These are phyloP conservation scores for Blomia tropicalis DNA, from an alignment of 2,888 invertebrate genomes.

Conservation along the genomic window DNA sequence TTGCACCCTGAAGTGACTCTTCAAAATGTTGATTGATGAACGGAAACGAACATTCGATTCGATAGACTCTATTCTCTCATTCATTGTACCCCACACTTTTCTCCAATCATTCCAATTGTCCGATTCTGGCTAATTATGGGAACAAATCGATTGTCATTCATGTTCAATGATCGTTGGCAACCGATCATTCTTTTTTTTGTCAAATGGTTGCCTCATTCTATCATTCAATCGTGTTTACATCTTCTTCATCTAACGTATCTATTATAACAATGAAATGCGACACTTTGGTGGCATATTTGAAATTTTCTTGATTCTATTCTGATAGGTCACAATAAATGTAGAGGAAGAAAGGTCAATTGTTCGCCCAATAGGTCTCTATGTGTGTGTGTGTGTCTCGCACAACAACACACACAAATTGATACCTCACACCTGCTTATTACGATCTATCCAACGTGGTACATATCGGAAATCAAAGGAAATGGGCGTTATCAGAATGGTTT, in stretches of 20 bases:
- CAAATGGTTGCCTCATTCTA: background rate
- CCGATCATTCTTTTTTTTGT: no score
- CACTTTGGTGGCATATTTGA: conserved; percentile 6
- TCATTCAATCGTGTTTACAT: background rate
- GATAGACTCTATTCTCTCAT: no score
- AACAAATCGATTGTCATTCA: no score
- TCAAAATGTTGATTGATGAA: conserved; percentile 14
- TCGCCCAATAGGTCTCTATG: background rate
- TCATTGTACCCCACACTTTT: no score
- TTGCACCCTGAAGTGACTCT: no score
- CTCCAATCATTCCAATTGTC: no score
- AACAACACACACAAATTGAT: background rate
- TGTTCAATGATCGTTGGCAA: no score
- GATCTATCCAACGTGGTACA: no score
- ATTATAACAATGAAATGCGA: background rate
- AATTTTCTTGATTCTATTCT: background rate
- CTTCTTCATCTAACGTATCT: conserved; percentile 1
- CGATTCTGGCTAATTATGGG: no score
- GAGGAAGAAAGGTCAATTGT: background rate
- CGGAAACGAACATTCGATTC: no score
- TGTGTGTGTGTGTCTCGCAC: background rate
- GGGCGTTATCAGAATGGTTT: background rate
- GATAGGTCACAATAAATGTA: background rate
- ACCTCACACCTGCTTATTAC: conserved; percentile 4
- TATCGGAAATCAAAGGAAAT: no score